Evolutionary conservation across 2,797 vertebrate species (phyloP), one percentile per base, ranked within the genome.

Genomic region (Pelodytes ibericus): DNA sequence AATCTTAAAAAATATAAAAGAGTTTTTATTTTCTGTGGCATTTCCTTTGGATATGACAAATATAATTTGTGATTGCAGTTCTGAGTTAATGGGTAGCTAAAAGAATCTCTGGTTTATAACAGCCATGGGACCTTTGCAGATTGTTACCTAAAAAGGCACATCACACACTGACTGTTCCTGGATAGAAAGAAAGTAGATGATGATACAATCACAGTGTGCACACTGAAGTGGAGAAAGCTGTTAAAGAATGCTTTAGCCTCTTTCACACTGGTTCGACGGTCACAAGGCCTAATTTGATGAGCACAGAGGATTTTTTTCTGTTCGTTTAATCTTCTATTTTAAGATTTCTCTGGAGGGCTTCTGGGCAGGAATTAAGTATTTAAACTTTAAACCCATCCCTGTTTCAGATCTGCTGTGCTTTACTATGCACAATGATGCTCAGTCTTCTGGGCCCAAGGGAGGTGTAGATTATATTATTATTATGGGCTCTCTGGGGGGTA

Each of bases 71-170:
- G 41, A 64, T n/a, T 36, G 41, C 6, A 59, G 44, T 63, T 69
- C 66, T 44, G 41, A 39, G 64, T 22, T 8, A 22, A 0, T 18
- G 62, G 47, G 10, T 30, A 36, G 29, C n/a, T 63, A 24, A 18
- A 2, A 36, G 29, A 22, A 57, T 53, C 51, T 77, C 69, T 77
- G 75, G 51, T 72, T 77, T 72, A 72, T 77, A 77, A 72, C 75
- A 77, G 27, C 51, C 13, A 11, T 1, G 22, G 31, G 68, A 65
- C 58, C 33, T 65, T 24, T 36, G 39, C 16, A 39, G 26, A 58
- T 49, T 72, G 69, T 77, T 72, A 77, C 75, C 75, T 72, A 72
- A 77, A 71, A 77, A 77, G 75, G 75, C 75, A 53, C 53, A 64
- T 3, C 51, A 47, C 66, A 39, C 49, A 47, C 5, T 5, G 66